phyloP scores from a whole-genome alignment of 2,888 invertebrate genomes.

The Dynastes hyllus region DNA sequence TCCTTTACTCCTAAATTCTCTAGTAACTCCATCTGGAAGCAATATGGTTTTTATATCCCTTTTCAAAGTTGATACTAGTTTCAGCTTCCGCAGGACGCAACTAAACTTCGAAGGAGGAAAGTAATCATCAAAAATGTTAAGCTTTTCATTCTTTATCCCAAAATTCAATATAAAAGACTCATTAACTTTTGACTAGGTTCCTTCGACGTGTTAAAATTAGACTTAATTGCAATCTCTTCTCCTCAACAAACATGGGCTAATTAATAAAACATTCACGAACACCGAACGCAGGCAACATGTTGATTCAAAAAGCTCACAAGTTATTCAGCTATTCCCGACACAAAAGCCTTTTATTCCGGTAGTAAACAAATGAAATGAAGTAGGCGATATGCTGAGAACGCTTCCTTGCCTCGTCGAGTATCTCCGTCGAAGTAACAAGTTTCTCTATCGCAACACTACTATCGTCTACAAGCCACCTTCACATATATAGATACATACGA shows the following conservation, averaged over 20 bases:
- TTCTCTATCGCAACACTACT: constrained; percentile 63
- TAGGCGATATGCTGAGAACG: constrained; percentile 13
- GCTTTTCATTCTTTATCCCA: too few relatives aligned
- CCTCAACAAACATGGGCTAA: background rate
- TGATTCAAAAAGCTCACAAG: background rate
- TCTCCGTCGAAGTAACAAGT: constrained; percentile 46
- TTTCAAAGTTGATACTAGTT: too few relatives aligned
- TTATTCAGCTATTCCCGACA: constrained; percentile 14
- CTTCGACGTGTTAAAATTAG: too few relatives aligned
- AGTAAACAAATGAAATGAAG: constrained; percentile 39
- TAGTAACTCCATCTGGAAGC: too few relatives aligned
- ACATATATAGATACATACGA: background rate
- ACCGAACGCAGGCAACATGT: constrained; percentile 1
- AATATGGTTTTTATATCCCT: too few relatives aligned
- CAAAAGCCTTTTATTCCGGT: constrained; percentile 29
- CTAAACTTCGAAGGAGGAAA: too few relatives aligned
- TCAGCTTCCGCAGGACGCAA: too few relatives aligned
- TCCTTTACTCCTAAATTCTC: too few relatives aligned
- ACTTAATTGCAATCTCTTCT: too few relatives aligned
- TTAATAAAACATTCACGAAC: background rate
- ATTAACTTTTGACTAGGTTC: too few relatives aligned
- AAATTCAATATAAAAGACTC: too few relatives aligned
- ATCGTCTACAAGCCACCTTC: constrained; percentile 51
- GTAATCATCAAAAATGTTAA: too few relatives aligned
- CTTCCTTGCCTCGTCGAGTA: constrained; percentile 6